Evolutionary conservation across 2,113 vertebrate genomes (phyloP), one percentile per base, ranked within the genome.

Genomic region (Puffinus mauretanicus): DNA sequence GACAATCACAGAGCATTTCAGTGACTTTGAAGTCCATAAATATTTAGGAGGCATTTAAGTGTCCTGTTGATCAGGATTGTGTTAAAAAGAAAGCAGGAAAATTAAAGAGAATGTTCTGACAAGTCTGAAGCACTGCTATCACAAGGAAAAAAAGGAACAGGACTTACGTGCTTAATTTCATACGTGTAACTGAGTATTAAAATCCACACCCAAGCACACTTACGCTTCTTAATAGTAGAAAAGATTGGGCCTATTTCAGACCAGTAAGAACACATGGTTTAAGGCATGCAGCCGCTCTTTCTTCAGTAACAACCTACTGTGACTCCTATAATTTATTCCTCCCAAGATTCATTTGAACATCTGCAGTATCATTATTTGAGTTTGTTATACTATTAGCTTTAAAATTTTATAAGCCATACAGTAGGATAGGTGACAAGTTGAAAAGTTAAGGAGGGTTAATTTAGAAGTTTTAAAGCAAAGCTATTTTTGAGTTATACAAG

Each of bases 401-500:
- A 98, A 98, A 97, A 96, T 97, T 98, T 98, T 96, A 97, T 94
- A 97, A 97, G 94, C 84, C 84, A 77, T 97, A 93, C 85, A 96
- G 96, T 94, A 94, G 96, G 93, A 96, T 94, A 97, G 96, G 96
- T 94, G 96, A 97, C 96, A 97, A 97, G 90, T 94, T 97, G 88
- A 97, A 97, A 97, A 96, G 88, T 94, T 92, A 97, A 97, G 86
- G 92, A 85, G 85, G 92, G 96, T 96, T 96, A 92, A 97, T 96
- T 97, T 96, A 95, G 93, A 96, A 97, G 92, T 98, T 97, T 96
- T 96, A 97, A 97, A 97, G 96, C 89, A 94, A 97, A 95, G 95
- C 90, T 88, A 81, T 98, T 97, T 97, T 95, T 96, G 80, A 97
- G 91, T 96, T 97, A 84, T 91, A 93, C 88, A 83, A 96, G 89